phyloP scores from a whole-genome alignment of 2,888 invertebrate genomes.

The Cryptocheilus praepositus region DNA sequence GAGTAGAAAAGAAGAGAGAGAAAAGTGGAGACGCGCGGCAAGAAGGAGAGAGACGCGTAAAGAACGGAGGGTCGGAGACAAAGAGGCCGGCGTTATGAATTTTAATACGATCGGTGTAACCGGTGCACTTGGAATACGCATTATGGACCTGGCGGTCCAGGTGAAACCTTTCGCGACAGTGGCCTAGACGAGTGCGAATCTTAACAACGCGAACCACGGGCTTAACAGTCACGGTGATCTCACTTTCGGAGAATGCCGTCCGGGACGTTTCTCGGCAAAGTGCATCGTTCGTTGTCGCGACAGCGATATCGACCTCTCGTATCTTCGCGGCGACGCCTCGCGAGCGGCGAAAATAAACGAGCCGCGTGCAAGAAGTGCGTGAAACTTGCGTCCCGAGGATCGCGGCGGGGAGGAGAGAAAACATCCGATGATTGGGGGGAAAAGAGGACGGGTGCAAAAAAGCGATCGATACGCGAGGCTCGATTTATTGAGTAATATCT shows the following conservation, averaged over 20 bases:
- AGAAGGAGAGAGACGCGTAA: not conserved
- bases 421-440: constrained; percentile 12
- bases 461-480: too few relatives aligned
- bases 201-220: constrained; percentile 11
- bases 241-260: constrained; percentile 71
- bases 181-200: constrained; percentile 13
- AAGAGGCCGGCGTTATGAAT: too few relatives aligned
- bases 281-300: constrained; percentile 64
- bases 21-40: too few relatives aligned
- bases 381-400: not conserved
- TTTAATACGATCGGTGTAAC: too few relatives aligned
- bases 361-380: constrained; percentile 1
- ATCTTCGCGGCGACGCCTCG: constrained; percentile 36
- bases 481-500: too few relatives aligned
- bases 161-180: too few relatives aligned
- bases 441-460: too few relatives aligned
- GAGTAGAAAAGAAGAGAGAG: not conserved
- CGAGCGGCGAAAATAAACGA: constrained; percentile 36
- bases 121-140: too few relatives aligned
- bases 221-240: constrained; percentile 65
- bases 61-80: constrained; percentile 1
- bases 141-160: too few relatives aligned
- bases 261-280: constrained; percentile 67
- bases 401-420: constrained; percentile 4
- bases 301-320: constrained; percentile 59